Conservation (phyloP, 2,113 vertebrate genomes). For the Taurulus bubalis region DNA sequence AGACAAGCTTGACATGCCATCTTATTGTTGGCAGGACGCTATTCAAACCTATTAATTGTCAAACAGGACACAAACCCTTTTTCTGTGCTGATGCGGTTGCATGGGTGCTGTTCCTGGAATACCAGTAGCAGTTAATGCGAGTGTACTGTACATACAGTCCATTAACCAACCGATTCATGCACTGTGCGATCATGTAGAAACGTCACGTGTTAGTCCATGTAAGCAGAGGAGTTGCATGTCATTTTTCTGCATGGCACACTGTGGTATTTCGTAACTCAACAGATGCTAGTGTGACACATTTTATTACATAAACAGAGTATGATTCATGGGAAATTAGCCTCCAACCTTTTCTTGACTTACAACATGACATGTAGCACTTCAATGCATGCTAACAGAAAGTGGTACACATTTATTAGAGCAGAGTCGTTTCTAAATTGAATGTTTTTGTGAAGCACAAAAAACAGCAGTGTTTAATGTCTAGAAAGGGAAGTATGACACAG, state of each 20-base stretch:
- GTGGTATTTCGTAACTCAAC: conserved; percentile 56
- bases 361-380: conserved; percentile 3
- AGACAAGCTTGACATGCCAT: background rate
- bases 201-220: conserved; percentile 52
- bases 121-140: conserved; percentile 19
- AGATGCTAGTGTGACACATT: conserved; percentile 73
- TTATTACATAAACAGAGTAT: conserved; percentile 67
- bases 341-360: conserved; percentile 34
- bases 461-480: background rate
- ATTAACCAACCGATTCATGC: conserved; percentile 14
- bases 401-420: background rate
- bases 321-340: conserved; percentile 50
- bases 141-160: conserved; percentile 27
- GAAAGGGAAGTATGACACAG: background rate
- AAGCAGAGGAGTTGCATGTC: conserved; percentile 28
- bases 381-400: background rate
- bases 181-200: conserved; percentile 53
- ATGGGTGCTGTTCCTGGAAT: conserved; percentile 19
- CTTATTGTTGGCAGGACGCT: background rate
- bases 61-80: conserved; percentile 2
- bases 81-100: background rate
- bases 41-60: background rate
- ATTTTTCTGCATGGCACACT: conserved; percentile 41
- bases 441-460: background rate
- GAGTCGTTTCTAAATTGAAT: background rate